Evolutionary conservation across 2,797 vertebrate genomes (phyloP), one percentile per base, ranked within the genome.

Genomic region (Megaceryle alcyon): DNA sequence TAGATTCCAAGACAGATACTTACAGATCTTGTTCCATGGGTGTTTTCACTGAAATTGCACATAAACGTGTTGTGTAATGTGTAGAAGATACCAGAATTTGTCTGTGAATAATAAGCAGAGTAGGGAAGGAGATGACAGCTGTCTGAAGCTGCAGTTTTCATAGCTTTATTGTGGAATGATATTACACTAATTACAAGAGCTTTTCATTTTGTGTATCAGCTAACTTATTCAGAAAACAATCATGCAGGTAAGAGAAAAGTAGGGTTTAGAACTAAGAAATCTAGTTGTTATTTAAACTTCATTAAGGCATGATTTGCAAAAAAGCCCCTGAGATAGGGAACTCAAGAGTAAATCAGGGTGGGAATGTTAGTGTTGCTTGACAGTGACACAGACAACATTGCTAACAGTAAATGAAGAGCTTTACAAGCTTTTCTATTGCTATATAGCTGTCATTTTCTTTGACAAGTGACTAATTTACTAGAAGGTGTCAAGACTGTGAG

Each of bases 391-490:
- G 86, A 66, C 82, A 96, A 35, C 68, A 64, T 86, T 92, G 79
- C 76, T 72, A 69, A 81, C 57, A 72, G 57, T 88, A 91, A 96
- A 69, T 76, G 64, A 83, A 93, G 76, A 96, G 81, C 90, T 86
- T 68, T 91, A 66, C 72, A 51, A 68, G 90, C 77, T 86, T 77
- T 17, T 37, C 54, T 86, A 10, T 73, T 92, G 59, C 79, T 95
- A 14, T 54, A 39, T 72, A 91, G 68, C 82, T 97, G 95, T 92
- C 86, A 80, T 86, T 87, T 93, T 56, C 81, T 54, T 86, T 8
- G 11, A 91, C 79, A 84, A 90, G 85, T 72, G 86, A 91, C 81
- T 96, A 76, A 92, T 96, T 93, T 96, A 92, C 90, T 87, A 69
- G 86, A 72, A 87, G 83, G 33, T 91, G 91, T 89, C 81, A 95